These are phyloP conservation scores for Circaetus cinerascens DNA, from an alignment of 2,113 vertebrate genomes.

Conservation along the genomic window DNA sequence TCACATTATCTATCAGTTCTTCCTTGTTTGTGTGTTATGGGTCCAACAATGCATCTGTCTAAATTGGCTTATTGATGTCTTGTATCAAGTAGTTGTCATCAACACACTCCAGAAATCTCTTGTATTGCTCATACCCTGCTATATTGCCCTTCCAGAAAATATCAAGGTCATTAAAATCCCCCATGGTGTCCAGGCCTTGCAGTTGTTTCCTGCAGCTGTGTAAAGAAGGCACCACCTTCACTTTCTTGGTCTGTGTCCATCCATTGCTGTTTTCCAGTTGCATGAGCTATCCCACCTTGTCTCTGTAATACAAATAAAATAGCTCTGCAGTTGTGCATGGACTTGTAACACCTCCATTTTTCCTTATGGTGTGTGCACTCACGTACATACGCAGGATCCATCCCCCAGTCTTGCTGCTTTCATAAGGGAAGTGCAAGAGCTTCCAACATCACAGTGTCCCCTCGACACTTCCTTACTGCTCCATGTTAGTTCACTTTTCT, in stretches of 20 bases:
- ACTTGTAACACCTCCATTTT: background rate
- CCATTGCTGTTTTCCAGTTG: background rate
- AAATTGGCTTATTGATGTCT: background rate
- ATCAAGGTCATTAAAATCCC: background rate
- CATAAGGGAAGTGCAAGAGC: fast-evolving
- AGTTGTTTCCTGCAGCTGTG: background rate
- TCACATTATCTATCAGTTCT: background rate
- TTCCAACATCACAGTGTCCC: background rate
- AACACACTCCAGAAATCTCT: background rate
- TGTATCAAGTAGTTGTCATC: background rate
- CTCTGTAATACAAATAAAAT: background rate
- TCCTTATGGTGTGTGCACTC: fast-evolving
- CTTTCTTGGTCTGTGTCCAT: background rate
- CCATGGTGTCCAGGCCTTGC: background rate
- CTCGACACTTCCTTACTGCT: background rate
- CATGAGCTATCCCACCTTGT: background rate
- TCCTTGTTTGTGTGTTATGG: background rate
- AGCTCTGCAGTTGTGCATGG: background rate
- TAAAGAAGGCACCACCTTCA: background rate
- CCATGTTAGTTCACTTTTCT: background rate
- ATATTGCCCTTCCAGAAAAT: background rate
- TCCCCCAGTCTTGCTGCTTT: background rate
- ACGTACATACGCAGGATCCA: fast-evolving
- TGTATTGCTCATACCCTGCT: background rate
- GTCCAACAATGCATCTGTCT: background rate